Base-by-base conservation (phyloP, 2,888 invertebrate genomes). In the Caenorhabditis imperialis region DNA sequence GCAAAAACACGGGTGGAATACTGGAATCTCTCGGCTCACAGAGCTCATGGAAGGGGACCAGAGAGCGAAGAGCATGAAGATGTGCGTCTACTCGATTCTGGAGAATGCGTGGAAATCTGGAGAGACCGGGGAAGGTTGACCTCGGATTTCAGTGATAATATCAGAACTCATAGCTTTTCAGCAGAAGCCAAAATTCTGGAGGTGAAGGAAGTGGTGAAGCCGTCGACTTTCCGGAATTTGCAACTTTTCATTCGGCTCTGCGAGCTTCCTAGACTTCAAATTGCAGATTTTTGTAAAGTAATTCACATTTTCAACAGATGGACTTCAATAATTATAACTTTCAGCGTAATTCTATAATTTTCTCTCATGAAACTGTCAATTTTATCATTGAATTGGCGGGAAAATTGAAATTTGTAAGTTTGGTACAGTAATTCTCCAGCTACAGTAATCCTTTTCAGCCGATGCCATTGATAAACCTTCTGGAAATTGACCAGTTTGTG, bases 211-310 rank as follows among this genome's bases (percentile, higher is more conserved):
- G 30, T 22, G 3, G 18, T 62, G 7, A 57, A 53, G 12, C 44
- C 54, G 2, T 38, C 37, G 1, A 67, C 61, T 16, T 25, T 74
- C 1, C 40, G 38, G 20, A 45, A 48, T 38, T 38, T 67, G 33
- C 25, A 55, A 58, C 18, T 72, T 12, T 72, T 72, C 38, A 45
- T 72, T 18, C 22, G 35, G 18, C 53, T 72, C 1, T 48, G 23
- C 12, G 55, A 61, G 14, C 14, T 38, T 4, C 20, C 53, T 35
- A 18, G 16, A 3, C 7, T 70, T 1, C 47, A 55, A 50, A 30
- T 42, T 10, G 63, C 58, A 1, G 72, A 72, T 63, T 63, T 57
- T 27, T 72, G 57, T 25, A 63, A 50, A 25, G 71, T 69, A 20
- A n/a, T n/a, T n/a, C n/a, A n/a, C n/a, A n/a, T n/a, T n/a, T n/a